Conservation (phyloP, 2,888 invertebrate species). For the Eupithecia vulgata region DNA sequence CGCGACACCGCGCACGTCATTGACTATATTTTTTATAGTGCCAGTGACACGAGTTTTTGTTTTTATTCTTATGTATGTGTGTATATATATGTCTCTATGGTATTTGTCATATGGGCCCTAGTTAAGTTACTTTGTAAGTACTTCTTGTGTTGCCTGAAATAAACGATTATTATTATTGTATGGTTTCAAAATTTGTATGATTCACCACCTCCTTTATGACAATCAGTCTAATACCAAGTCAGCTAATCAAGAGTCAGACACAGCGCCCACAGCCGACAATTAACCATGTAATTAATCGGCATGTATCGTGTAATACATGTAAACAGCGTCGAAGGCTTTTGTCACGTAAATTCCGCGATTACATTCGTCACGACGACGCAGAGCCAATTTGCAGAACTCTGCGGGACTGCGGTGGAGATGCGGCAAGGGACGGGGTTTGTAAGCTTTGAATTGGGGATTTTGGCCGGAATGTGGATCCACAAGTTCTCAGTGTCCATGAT, state of each 20-base stretch:
- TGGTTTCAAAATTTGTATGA: background rate
- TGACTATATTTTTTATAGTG: too few relatives aligned
- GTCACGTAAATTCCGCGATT: conserved; percentile 68
- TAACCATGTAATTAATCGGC: conserved; percentile 35
- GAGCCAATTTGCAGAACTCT: conserved; percentile 63
- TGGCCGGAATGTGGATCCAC: background rate
- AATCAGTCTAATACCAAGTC: conserved; percentile 11
- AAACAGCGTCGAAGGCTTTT: conserved; percentile 58
- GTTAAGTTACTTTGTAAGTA: too few relatives aligned
- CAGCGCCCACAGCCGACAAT: conserved; percentile 20
- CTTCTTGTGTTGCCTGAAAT: too few relatives aligned
- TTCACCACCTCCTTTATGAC: background rate
- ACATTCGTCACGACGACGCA: conserved; percentile 67
- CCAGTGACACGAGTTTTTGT: too few relatives aligned
- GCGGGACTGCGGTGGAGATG: conserved; percentile 41
- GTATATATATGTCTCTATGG: too few relatives aligned
- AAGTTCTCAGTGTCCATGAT: background rate
- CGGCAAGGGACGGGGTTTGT: background rate
- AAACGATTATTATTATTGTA: background rate
- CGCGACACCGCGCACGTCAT: too few relatives aligned
- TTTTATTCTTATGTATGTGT: too few relatives aligned
- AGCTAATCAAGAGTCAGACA: conserved; percentile 22
- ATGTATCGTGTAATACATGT: conserved; percentile 41
- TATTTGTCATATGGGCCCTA: too few relatives aligned
- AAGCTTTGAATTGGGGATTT: background rate